Evolutionary conservation across 2,797 vertebrate species (phyloP).

Genomic region (Acanthiza pusilla): DNA sequence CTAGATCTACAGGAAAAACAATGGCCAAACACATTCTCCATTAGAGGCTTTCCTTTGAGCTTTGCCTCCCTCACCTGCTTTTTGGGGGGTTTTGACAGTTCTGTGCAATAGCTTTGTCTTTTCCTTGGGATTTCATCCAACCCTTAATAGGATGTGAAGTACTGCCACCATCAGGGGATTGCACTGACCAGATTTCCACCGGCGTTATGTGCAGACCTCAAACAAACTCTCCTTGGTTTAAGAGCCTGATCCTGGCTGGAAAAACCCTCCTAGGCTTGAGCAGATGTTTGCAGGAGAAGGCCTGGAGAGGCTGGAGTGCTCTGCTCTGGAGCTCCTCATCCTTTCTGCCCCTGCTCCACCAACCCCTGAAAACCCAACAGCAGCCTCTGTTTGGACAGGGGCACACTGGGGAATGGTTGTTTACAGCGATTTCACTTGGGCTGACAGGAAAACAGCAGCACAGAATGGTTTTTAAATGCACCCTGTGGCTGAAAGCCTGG

Average conservation of each 20-base stretch:
- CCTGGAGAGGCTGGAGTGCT: not conserved
- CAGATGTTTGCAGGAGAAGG: not conserved
- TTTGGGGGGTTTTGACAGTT: not conserved
- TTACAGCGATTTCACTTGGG: not conserved
- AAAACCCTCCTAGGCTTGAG: not conserved
- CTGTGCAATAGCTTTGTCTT: not conserved
- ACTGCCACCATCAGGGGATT: too few relatives aligned
- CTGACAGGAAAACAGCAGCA: not conserved
- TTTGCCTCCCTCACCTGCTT: not conserved
- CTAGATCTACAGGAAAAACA: not conserved
- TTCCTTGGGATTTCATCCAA: not conserved
- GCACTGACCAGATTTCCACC: not conserved
- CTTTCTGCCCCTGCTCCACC: not conserved
- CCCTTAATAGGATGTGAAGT: not conserved
- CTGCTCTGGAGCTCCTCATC: not conserved
- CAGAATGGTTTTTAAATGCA: constrained; percentile 1
- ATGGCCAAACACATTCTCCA: not conserved
- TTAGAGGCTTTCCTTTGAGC: not conserved
- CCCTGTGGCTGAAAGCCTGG: constrained; percentile 10
- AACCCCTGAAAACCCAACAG: not conserved
- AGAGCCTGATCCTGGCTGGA: not conserved
- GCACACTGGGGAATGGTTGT: not conserved
- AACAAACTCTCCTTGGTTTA: not conserved
- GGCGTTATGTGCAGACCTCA: not conserved
- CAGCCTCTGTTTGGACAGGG: not conserved